A percentile compares a stretch with the other conserved stretches of the same genome.
Conservation (phyloP, 2,797 vertebrate species). For the Silurus lanzhouensis region DNA sequence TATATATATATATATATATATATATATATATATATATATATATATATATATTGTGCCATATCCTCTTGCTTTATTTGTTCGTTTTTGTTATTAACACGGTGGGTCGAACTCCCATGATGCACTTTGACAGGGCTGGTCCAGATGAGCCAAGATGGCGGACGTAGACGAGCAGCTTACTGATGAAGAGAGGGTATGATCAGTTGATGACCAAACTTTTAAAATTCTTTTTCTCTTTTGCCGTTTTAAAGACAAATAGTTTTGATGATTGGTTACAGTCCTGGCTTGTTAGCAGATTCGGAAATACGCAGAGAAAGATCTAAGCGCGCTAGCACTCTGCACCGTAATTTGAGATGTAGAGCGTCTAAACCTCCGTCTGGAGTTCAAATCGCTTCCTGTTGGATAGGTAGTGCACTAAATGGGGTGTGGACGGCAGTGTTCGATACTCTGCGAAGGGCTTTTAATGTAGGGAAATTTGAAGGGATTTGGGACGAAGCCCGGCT, state of each 20-base stretch:
- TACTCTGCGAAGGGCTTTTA: not conserved
- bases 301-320: not conserved
- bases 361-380: not conserved
- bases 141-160: conserved; percentile 89
- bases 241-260: not conserved
- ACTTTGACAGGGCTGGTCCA: conserved; percentile 56
- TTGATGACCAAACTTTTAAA: conserved; percentile 18
- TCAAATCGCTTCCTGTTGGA: not conserved
- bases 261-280: not conserved
- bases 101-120: conserved; percentile 51
- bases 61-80: not conserved
- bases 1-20: too few species aligned
- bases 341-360: conserved; percentile 8
- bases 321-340: conserved; percentile 16
- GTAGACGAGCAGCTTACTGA: conserved; percentile 86
- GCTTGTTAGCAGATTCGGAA: not conserved
- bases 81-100: not conserved
- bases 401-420: conserved; percentile 13
- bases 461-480: not conserved
- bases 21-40: too few species aligned
- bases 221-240: not conserved
- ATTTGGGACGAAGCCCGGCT: conserved; percentile 7
- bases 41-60: too few species aligned
- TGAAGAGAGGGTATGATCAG: conserved; percentile 86
- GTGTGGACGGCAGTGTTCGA: not conserved